These are phyloP conservation scores for Rotaria sp. DNA, from an alignment of 2,888 invertebrate species.

Conservation along the genomic window DNA sequence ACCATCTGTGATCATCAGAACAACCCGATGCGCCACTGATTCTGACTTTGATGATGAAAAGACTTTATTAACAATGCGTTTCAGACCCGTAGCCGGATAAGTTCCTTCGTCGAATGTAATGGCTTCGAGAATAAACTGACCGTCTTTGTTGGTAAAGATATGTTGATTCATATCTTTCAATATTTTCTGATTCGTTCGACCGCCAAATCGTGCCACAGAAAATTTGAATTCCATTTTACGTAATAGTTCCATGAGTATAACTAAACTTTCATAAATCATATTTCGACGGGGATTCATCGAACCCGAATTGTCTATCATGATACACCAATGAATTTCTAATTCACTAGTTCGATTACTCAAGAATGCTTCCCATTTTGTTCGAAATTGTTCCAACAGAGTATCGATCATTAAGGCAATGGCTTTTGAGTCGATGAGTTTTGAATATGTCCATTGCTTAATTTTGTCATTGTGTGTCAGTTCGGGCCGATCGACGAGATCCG, in stretches of 20 bases:
- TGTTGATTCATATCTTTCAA: not conserved
- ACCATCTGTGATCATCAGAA: not conserved
- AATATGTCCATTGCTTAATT: no score
- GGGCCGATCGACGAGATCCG: no score
- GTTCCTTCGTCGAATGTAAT: not conserved
- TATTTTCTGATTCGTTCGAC: not conserved
- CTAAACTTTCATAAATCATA: not conserved
- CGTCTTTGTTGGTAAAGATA: not conserved
- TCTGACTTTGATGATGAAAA: not conserved
- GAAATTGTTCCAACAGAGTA: no score
- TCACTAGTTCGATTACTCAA: no score
- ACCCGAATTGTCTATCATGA: not conserved
- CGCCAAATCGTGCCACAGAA: not conserved
- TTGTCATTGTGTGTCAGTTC: no score
- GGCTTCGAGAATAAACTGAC: not conserved
- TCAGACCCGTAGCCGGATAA: not conserved
- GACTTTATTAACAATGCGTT: not conserved
- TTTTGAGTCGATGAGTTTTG: no score
- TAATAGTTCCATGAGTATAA: not conserved
- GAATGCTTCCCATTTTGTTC: no score
- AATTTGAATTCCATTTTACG: not conserved
- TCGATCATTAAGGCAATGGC: no score
- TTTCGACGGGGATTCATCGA: not conserved
- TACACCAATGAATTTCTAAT: not conserved
- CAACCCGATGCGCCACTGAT: not conserved